Base-by-base conservation (phyloP, 30 jellyfish, hydroid and myxozoan genomes). In the Morbakka virulenta region DNA sequence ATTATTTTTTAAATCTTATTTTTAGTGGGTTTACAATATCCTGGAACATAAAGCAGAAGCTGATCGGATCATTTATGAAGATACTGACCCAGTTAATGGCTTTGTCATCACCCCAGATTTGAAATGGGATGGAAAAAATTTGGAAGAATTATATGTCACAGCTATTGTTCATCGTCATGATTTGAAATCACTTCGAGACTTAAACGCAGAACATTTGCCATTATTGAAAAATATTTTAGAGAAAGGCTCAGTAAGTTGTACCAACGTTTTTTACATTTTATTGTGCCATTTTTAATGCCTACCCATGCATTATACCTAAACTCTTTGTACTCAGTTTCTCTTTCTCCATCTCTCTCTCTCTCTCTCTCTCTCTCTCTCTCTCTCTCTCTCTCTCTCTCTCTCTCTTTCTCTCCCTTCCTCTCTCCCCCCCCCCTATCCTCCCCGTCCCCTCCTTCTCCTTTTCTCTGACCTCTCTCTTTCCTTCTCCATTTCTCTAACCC, bases 11-110 rank as follows among this genome's bases (percentile, higher is more conserved):
- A n/a, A n/a, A n/a, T n/a, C 41, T 66, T 21, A 41, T 14, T 82
- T 73, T 21, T 35, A 92, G 98, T 92, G 98, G 98, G 98, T 92
- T 28, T 79, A 74, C 66, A 92, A 92, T 52, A 92, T 92, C 35
- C 79, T 92, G 36, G 96, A 85, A 1, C 98, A 92, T 69, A 80
- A 92, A 70, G 87, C 95, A 32, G 98, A 92, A 50, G 41, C 79
- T 13, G 94, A 85, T 14, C 79, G 98, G 1, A 92, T 92, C 57
- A 69, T 92, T 23, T 85, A n/a, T 72, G 98, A 92, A 67, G 98
- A 92, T 75, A 26, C 84, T 0, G 94, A 85, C 69, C 93, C 93
- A 0, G 77, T 50, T 28, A 73, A n/a, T n/a, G 98, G 98, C 1
- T 92, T 92, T 36, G 65, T 92, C 53, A 35, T 92, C 52, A 32